Evolutionary conservation across 2,797 vertebrate genomes (phyloP), one percentile per base, ranked within the genome.

Genomic region (Sebastes melanostomus): DNA sequence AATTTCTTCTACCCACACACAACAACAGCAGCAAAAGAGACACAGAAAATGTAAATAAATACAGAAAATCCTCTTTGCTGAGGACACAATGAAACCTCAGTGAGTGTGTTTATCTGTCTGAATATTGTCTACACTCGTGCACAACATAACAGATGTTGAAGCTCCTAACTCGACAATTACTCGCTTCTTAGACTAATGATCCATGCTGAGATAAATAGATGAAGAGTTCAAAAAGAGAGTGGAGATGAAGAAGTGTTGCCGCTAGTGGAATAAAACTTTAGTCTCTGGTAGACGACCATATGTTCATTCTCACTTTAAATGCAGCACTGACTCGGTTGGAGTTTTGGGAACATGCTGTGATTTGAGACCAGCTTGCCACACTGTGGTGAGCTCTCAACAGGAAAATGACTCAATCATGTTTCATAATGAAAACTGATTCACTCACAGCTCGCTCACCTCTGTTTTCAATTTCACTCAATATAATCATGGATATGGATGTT

Each of bases 111-210:
- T 29, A 36, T 71, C 5, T 1, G 5, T 63, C 2, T 80, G 76
- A 74, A 67, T 38, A 4, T 20, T 4, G 27, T 67, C 38, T 34
- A 1, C 56, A 1, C 18, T 61, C 58, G 11, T 30, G 55, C 12
- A 5, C 20, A 36, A 32, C 66, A 5, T 2, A 76, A 76, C 91
- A 91, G 88, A 83, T 88, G 89, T 30, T 55, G 73, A 72, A 56
- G 70, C 86, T 78, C 52, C 52, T 11, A 71, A 72, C 76, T 76
- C 75, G n/a, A 78, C 82, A 75, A 72, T 85, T 66, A 81, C 59
- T 71, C 34, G 16, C 78, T 38, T 70, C 65, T 59, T 69, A 83
- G 80, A 82, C 86, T 77, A 88, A 90, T 86, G 89, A 85, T 77
- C 42, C 69, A 12, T 2, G 77, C 81, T 46, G 77, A 83, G 84